Evolutionary conservation across 2,888 invertebrate species (phyloP).

Genomic region (Pyrocoelia pectoralis): DNA sequence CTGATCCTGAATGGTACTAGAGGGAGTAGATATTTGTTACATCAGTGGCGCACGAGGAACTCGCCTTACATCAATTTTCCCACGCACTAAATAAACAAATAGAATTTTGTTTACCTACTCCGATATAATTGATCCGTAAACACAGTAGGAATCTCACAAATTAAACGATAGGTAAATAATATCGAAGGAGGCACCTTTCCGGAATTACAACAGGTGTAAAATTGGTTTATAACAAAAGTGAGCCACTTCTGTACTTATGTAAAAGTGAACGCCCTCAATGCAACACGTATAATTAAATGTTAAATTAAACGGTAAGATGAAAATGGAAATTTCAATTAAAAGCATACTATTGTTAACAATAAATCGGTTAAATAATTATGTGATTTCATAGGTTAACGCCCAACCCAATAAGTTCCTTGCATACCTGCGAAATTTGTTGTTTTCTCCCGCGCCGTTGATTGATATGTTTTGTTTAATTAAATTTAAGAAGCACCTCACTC

Average conservation of each 20-base stretch:
- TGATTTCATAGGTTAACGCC: conserved; percentile 32
- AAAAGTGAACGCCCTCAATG: too few species aligned
- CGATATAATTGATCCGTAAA: not conserved
- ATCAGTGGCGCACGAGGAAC: conserved; percentile 15
- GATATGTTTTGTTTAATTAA: conserved; percentile 22
- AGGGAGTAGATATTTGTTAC: conserved; percentile 13
- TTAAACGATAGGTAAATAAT: too few species aligned
- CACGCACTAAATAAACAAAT: too few species aligned
- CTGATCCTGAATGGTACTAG: conserved; percentile 2
- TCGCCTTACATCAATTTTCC: not conserved
- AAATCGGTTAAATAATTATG: too few species aligned
- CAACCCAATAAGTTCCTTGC: conserved; percentile 32
- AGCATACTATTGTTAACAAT: too few species aligned
- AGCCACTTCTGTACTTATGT: too few species aligned
- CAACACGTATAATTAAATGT: too few species aligned
- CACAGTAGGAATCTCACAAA: too few species aligned
- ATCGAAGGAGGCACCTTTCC: too few species aligned
- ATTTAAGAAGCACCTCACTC: conserved; percentile 12
- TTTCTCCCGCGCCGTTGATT: conserved; percentile 29
- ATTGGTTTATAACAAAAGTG: too few species aligned
- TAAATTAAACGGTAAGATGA: not conserved
- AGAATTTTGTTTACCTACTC: not conserved
- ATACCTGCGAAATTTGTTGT: conserved; percentile 35
- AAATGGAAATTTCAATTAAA: not conserved
- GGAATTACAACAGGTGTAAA: too few species aligned